These are phyloP conservation scores for rabbit (Oryctolagus cuniculus) DNA, from an alignment of 2,113 vertebrate species.

Conservation along the genomic window mOryCun1.1 NC_091438.1:76392001-76392500, in stretches of 20 bases:
- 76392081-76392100: neutral
- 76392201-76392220: slow-evolving; percentile 70
- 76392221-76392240: slow-evolving; percentile 57
- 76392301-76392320: slow-evolving; percentile 61
- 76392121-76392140: slow-evolving; percentile 47
- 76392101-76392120: slow-evolving; percentile 45
- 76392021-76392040: neutral
- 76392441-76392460: slow-evolving; percentile 74
- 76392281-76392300: slow-evolving; percentile 47
- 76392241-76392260: slow-evolving; percentile 55
- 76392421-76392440: slow-evolving; percentile 69
- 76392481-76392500: slow-evolving; percentile 63
- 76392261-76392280: slow-evolving; percentile 60
- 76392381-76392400: slow-evolving; percentile 73
- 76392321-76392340: slow-evolving; percentile 47
- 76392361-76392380: slow-evolving; percentile 68
- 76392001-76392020: slow-evolving; percentile 17
- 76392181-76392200: slow-evolving; percentile 28
- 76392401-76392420: slow-evolving; percentile 80
- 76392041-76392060: neutral
- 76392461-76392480: slow-evolving; percentile 62
- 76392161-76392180: slow-evolving; percentile 52
- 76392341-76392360: slow-evolving; percentile 68
- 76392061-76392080: neutral
- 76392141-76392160: slow-evolving; percentile 34